phyloP scores from a whole-genome alignment of 2,113 vertebrate genomes.

The Otocyon megalotis region DNA sequence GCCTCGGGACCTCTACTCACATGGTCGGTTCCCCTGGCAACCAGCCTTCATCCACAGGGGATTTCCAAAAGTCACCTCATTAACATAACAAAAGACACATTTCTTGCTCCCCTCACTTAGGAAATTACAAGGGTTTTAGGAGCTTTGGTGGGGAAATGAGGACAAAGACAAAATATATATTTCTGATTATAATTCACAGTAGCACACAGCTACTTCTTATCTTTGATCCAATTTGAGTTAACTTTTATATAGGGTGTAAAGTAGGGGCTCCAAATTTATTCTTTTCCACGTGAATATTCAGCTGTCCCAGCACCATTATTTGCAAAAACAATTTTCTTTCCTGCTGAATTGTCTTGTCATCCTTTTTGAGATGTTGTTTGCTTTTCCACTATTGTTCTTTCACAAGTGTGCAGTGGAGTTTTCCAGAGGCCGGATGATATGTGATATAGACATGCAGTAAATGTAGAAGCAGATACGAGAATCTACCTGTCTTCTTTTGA shows the following conservation, averaged over 20 bases:
- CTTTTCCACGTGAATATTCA: neutral
- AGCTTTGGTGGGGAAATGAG: neutral
- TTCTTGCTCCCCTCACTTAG: neutral
- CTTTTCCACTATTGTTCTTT: neutral
- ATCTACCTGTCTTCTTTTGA: neutral
- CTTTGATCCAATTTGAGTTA: neutral
- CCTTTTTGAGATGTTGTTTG: neutral
- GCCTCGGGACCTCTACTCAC: neutral
- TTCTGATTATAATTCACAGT: neutral
- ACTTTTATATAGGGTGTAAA: neutral
- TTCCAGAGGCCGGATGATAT: neutral
- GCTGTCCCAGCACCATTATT: neutral
- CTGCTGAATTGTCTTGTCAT: neutral
- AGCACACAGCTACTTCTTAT: neutral
- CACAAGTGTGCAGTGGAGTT: neutral
- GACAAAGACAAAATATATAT: neutral
- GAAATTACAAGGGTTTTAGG: neutral
- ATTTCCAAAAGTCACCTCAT: neutral
- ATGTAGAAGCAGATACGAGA: neutral
- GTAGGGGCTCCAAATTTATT: neutral
- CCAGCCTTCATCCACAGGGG: neutral
- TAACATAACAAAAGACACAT: neutral
- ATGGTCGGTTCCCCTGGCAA: neutral
- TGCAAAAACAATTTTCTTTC: neutral
- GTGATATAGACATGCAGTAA: neutral